phyloP scores from a whole-genome alignment of 2,113 vertebrate genomes.

The Bos javanicus region DNA sequence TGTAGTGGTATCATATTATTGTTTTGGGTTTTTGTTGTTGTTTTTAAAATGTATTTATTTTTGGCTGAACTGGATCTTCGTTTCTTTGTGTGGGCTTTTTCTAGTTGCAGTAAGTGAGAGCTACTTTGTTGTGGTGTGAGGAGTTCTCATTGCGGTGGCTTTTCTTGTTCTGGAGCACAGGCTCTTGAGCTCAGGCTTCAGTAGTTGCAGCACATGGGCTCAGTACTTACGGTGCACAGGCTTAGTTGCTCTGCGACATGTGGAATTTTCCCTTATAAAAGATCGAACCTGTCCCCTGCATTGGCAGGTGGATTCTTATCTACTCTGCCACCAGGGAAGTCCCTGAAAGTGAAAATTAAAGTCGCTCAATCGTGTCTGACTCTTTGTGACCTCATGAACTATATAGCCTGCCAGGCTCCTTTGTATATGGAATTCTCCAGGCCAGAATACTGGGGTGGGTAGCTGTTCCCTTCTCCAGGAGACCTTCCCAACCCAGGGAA shows the following conservation, averaged over 20 bases:
- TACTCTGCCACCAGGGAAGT: not conserved
- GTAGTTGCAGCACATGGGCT: not conserved
- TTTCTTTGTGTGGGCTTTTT: not conserved
- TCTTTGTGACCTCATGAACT: not conserved
- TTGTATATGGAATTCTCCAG: not conserved
- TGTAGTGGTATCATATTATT: not conserved
- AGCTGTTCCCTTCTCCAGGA: not conserved
- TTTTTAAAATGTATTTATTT: not conserved
- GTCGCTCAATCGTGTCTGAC: not conserved
- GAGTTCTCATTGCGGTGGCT: fast-evolving
- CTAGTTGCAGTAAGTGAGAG: not conserved
- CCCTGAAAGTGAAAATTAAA: not conserved
- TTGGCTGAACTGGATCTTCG: not conserved
- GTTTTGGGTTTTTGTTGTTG: not conserved
- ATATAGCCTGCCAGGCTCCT: not conserved
- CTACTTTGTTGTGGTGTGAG: not conserved
- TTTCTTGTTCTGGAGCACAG: not conserved
- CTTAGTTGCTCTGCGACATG: not conserved
- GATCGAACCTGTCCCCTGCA: not conserved
- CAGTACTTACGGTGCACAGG: not conserved
- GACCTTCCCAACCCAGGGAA: not conserved
- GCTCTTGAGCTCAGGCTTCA: not conserved
- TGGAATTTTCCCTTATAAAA: not conserved
- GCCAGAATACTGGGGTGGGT: not conserved
- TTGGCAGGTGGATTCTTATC: not conserved